Base-by-base conservation (phyloP, 2,113 vertebrate species). In the Centropristis striata region DNA sequence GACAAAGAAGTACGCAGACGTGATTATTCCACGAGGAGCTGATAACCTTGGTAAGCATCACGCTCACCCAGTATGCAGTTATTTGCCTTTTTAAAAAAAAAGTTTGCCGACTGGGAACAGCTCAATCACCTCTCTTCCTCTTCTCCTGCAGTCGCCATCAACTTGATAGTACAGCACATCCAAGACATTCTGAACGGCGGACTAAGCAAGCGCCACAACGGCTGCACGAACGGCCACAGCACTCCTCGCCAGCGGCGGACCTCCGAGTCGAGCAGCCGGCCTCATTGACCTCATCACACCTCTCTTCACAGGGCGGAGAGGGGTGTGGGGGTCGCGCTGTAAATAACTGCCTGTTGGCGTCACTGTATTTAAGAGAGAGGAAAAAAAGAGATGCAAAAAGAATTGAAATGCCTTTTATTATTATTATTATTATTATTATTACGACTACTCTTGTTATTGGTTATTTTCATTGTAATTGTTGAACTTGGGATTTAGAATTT, bases 1-100 rank as follows among this genome's bases (percentile, higher is more conserved):
- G 98, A 99, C 98, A n/a, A 99, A 99, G 94, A 99, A 99, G 80
- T 99, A 99, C 1, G 98, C 98, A 3, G 98, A 99, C 0, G 98
- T 99, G 86, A 99, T 99, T 87, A 99, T 99, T 93, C 98, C 98
- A 32, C 95, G 97, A 79, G 98, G 98, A 78, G 97, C 96, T 58
- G 97, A 99, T 78, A 99, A 99, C 55, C 94, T 98, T 57, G 98
- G 98, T 99, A 90, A 97, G 90, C 13, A 12, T 10, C 18, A 0
- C 16, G 23, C 20, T 49, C 8, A 2, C 7, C 8, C 23, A 7
- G 11, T 23, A 10, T 1, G 4, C 23, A n/a, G 4, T 18, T 15
- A 37, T 9, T 65, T 4, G 32, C 32, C 15, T 15, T 50, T 32
- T 23, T 27, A 59, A n/a, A n/a, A n/a, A n/a, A n/a, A n/a, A n/a